Evolutionary conservation across 2,888 invertebrate genomes (phyloP).

Genomic region (Ceraclea dissimilis): DNA sequence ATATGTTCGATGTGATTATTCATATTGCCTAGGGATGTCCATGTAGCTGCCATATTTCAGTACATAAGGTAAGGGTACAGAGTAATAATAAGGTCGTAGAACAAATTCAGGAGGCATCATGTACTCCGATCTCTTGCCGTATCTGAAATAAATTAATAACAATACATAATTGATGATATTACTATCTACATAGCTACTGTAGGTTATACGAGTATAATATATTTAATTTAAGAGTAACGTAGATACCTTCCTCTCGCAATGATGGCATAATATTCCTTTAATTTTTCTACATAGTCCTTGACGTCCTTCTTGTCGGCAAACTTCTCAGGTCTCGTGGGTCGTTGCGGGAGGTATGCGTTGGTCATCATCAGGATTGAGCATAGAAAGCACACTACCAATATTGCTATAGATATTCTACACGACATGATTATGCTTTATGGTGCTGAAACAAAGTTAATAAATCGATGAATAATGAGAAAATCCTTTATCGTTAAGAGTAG

Average conservation of each 20-base stretch:
- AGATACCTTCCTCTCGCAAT: slow-evolving; percentile 15
- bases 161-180: background rate
- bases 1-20: slow-evolving; percentile 2
- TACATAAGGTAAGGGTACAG: background rate
- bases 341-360: background rate
- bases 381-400: background rate
- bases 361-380: background rate
- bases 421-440: background rate
- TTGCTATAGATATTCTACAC: background rate
- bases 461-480: too few relatives aligned
- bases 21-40: slow-evolving; percentile 10
- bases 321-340: slow-evolving; percentile 18
- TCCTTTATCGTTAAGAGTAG: too few relatives aligned
- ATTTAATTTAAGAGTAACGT: too few relatives aligned
- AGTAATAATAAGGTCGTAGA: background rate
- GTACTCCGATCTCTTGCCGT: slow-evolving; percentile 8
- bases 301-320: slow-evolving; percentile 13
- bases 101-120: background rate
- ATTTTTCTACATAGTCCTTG: slow-evolving; percentile 17
- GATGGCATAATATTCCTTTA: slow-evolving; percentile 18
- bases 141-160: slow-evolving; percentile 7
- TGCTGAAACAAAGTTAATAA: too few relatives aligned
- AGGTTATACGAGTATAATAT: too few relatives aligned
- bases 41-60: background rate
- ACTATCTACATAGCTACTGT: background rate